Conservation (phyloP, 2,888 invertebrate genomes). For the Oscheius myriophilus region DNA sequence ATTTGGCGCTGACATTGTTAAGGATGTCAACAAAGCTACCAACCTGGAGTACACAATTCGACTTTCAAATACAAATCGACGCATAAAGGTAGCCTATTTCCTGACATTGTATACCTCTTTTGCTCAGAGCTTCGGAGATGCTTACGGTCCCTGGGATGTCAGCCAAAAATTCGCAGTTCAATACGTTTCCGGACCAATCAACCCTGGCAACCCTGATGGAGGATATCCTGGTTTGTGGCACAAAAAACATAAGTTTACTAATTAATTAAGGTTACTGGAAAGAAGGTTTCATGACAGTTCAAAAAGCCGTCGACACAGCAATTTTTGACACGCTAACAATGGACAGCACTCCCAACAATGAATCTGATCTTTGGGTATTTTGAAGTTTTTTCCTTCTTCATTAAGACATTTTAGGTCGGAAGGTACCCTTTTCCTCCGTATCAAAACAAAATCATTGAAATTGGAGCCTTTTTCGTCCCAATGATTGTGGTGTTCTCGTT, state of each 20-base stretch:
- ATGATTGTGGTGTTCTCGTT: constrained; percentile 84
- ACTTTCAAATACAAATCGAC: constrained; percentile 69
- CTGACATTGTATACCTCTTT: neutral
- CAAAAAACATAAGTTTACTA: too few species aligned
- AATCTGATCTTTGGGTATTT: constrained; percentile 5
- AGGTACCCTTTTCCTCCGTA: constrained; percentile 62
- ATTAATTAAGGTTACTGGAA: constrained; percentile 75
- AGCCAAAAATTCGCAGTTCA: constrained; percentile 49
- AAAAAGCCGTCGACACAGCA: constrained; percentile 76
- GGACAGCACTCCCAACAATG: neutral
- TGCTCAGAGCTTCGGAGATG: constrained; percentile 17
- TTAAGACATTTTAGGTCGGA: constrained; percentile 27
- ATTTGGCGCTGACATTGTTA: constrained; percentile 53
- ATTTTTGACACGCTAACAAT: constrained; percentile 51
- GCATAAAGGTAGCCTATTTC: constrained; percentile 28
- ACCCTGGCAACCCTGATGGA: constrained; percentile 52
- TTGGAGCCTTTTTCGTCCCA: constrained; percentile 74
- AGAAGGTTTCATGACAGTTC: constrained; percentile 80
- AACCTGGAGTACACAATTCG: constrained; percentile 60
- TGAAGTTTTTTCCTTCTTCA: neutral
- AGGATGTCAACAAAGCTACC: constrained; percentile 17
- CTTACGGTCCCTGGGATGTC: constrained; percentile 57
- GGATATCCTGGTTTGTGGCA: constrained; percentile 75
- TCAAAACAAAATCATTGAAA: constrained; percentile 61
- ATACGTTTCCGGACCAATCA: constrained; percentile 59